phyloP scores from a whole-genome alignment of 1,140 invertebrate genomes.

The Sitophilus oryzae region DNA sequence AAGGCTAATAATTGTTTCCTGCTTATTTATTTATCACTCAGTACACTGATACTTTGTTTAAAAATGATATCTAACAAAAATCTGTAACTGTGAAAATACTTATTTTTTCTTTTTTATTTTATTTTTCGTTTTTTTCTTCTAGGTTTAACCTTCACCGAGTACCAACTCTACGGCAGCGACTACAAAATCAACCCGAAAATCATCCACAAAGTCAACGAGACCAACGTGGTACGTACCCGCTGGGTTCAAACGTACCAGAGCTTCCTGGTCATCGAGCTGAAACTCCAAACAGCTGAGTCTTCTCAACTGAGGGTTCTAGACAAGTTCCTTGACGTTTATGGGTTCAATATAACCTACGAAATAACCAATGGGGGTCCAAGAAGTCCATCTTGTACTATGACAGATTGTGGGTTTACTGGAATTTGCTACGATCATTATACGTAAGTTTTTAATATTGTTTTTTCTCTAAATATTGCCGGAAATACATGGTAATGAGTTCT shows the following conservation, averaged over 20 bases:
- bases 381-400: conserved; percentile 63
- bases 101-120: too few species aligned
- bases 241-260: conserved; percentile 65
- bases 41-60: too few species aligned
- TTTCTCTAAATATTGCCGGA: too few species aligned
- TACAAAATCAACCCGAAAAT: conserved; percentile 52
- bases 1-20: too few species aligned
- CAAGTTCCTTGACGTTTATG: conserved; percentile 76
- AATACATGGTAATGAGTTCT: too few species aligned
- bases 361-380: conserved; percentile 54
- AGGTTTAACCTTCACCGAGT: conserved; percentile 70
- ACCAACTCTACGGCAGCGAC: conserved; percentile 68
- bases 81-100: too few species aligned
- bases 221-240: conserved; percentile 56
- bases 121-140: conserved; percentile 2
- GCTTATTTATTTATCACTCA: too few species aligned
- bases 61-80: too few species aligned
- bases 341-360: conserved; percentile 90
- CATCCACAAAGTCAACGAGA: conserved; percentile 60
- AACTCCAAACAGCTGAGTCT: conserved; percentile 65
- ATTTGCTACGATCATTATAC: conserved; percentile 55
- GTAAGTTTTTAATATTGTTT: conserved; percentile 31
- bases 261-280: conserved; percentile 73
- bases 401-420: conserved; percentile 75
- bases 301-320: conserved; percentile 77